Conservation (phyloP, 2,888 invertebrate genomes). For the Liposcelis brunnea region DNA sequence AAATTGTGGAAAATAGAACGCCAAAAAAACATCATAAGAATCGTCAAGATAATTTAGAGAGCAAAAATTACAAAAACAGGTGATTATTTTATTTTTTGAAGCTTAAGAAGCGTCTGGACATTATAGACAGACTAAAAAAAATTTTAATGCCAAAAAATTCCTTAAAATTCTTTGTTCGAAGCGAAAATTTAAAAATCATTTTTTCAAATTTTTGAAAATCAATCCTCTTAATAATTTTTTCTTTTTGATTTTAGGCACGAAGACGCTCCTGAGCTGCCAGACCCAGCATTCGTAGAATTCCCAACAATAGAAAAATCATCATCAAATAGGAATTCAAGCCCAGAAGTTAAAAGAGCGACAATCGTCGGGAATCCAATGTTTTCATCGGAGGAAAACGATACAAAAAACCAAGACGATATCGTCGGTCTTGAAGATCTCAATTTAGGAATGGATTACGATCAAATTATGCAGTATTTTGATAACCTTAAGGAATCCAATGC, state of each 20-base stretch:
- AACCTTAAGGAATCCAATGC: constrained; percentile 75
- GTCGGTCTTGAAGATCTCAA: constrained; percentile 37
- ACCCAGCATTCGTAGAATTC: constrained; percentile 19
- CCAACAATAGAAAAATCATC: constrained; percentile 13
- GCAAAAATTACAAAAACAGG: constrained; percentile 1
- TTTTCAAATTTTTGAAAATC: constrained; percentile 14
- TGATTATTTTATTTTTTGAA: background rate
- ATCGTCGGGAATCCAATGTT: constrained; percentile 83
- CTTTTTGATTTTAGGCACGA: background rate
- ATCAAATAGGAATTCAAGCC: constrained; percentile 25
- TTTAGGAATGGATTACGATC: constrained; percentile 87
- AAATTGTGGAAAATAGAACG: too few species aligned
- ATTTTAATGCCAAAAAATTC: too few species aligned
- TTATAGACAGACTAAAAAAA: too few species aligned
- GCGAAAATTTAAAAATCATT: too few species aligned
- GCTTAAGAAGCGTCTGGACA: too few species aligned
- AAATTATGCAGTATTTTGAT: constrained; percentile 96
- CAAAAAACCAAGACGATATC: constrained; percentile 18
- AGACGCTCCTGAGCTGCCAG: constrained; percentile 15
- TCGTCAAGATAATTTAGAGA: background rate
- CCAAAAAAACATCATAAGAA: background rate
- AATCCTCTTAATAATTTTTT: constrained; percentile 11
- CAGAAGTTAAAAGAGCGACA: constrained; percentile 65
- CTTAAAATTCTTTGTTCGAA: constrained; percentile 13
- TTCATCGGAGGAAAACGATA: constrained; percentile 30